phyloP scores from a whole-genome alignment of 2,888 invertebrate species.

The Hypsopygia costalis region DNA sequence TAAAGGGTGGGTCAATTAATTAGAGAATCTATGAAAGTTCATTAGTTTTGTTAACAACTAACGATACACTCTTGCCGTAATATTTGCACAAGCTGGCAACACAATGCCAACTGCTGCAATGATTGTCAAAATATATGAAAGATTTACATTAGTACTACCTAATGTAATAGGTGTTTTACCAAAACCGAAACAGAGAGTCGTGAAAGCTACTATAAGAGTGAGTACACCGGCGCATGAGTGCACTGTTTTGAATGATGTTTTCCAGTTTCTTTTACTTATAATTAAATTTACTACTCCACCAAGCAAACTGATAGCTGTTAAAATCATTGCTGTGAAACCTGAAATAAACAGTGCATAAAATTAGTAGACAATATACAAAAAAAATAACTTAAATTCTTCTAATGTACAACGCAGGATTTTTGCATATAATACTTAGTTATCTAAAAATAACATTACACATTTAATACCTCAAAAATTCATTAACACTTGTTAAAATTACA shows the following conservation, averaged over 20 bases:
- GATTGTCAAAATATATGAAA: background rate
- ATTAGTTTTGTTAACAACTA: too few species aligned
- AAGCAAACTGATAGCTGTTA: background rate
- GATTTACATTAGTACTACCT: background rate
- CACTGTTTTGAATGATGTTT: background rate
- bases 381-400: too few species aligned
- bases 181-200: background rate
- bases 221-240: background rate
- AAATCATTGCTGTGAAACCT: background rate
- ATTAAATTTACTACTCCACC: background rate
- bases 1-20: too few species aligned
- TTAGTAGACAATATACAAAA: too few species aligned
- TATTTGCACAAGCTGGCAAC: background rate
- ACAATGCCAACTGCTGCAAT: slow-evolving; percentile 13
- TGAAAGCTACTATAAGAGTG: background rate
- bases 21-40: too few species aligned
- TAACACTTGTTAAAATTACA: too few species aligned
- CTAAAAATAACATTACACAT: too few species aligned
- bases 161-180: background rate
- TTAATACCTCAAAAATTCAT: too few species aligned
- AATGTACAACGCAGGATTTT: too few species aligned
- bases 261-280: background rate
- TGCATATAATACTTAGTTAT: too few species aligned
- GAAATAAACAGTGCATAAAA: background rate
- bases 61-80: background rate